Percentiles rank a stretch among this genome's conserved stretches.
phyloP scores from a whole-genome alignment of 2,113 vertebrate genomes.

The Sylvilagus bachmani region DNA sequence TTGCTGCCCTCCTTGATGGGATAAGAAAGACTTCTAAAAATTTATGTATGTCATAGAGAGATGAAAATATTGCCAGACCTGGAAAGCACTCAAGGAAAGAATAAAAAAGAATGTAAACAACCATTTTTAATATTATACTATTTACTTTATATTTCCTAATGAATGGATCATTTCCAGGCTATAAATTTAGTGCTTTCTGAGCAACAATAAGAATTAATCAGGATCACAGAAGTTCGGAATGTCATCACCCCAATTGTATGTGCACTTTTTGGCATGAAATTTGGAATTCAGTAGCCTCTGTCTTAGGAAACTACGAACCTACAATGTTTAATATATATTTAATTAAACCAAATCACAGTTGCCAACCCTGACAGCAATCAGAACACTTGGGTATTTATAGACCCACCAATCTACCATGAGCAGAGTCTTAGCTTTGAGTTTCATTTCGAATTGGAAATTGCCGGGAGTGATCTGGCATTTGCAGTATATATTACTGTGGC shows the following conservation, averaged over 20 bases:
- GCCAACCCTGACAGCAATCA: neutral
- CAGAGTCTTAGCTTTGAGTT: neutral
- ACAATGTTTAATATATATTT: neutral
- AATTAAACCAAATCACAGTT: neutral
- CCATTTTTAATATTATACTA: neutral
- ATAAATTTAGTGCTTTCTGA: slow-evolving; percentile 5
- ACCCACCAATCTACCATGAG: neutral
- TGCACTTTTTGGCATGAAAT: neutral
- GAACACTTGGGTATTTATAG: neutral
- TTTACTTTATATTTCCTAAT: neutral
- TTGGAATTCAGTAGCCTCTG: neutral
- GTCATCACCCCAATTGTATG: neutral
- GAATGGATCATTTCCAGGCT: neutral
- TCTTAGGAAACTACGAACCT: neutral
- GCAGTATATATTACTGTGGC: neutral
- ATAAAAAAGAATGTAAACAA: neutral
- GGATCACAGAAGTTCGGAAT: neutral
- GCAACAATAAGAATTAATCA: neutral
- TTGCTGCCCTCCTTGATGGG: neutral
- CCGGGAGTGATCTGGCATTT: neutral
- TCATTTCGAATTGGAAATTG: neutral
- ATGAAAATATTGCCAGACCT: neutral
- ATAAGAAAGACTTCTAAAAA: slow-evolving; percentile 21
- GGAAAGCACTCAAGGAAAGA: slow-evolving; percentile 46
- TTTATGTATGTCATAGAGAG: neutral